These are phyloP conservation scores for Pristionchus arcanus DNA, from an alignment of 2,888 invertebrate genomes.

Conservation along the genomic window DNA sequence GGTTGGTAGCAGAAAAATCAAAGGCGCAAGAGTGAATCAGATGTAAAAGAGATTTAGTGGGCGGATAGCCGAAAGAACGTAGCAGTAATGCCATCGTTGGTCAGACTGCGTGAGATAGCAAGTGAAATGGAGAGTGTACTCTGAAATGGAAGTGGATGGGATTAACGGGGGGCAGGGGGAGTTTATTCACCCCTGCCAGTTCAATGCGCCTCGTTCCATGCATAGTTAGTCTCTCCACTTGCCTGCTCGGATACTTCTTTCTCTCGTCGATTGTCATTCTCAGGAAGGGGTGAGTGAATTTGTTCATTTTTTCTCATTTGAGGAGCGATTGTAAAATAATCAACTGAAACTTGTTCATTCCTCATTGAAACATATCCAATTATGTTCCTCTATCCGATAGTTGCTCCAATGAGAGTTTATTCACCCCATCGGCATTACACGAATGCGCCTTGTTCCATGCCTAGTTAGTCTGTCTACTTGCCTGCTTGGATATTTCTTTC, in stretches of 20 bases:
- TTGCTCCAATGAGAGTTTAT: neutral
- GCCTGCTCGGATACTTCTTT: constrained; percentile 9
- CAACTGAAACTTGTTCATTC: no score
- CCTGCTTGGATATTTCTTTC: constrained; percentile 9
- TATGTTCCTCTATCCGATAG: neutral
- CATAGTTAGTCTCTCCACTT: constrained; percentile 33
- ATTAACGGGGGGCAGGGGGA: neutral
- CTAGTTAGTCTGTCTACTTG: constrained; percentile 2
- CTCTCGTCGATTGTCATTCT: constrained; percentile 6
- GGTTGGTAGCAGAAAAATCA: no score
- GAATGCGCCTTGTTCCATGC: constrained; percentile 25
- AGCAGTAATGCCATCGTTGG: neutral
- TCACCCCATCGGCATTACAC: neutral
- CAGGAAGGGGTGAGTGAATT: neutral
- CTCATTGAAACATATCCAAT: neutral
- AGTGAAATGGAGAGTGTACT: neutral
- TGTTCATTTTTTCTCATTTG: no score
- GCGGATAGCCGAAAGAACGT: neutral
- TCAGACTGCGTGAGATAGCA: neutral
- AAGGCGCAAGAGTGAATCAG: no score
- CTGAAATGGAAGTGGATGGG: neutral
- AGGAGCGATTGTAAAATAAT: no score
- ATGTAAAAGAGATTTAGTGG: no score
- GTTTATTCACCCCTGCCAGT: neutral
- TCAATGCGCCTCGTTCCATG: constrained; percentile 40